A percentile compares a stretch with the other conserved stretches of the same genome.
phyloP scores from a whole-genome alignment of 2,888 invertebrate genomes.

The Torymus auratus region DNA sequence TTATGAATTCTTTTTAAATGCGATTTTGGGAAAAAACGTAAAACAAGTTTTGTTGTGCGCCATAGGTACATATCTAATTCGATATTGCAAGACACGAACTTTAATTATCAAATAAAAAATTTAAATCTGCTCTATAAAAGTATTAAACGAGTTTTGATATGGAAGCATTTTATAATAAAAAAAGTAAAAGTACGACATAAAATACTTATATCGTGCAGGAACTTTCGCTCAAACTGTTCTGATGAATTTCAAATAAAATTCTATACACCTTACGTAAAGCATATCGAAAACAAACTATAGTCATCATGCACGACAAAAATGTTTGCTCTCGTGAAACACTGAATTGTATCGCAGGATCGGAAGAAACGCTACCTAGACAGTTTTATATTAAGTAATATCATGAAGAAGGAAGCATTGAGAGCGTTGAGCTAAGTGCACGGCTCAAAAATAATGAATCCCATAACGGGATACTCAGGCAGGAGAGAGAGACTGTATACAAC shows the following conservation, averaged over 20 bases:
- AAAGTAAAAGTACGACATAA: too few relatives aligned
- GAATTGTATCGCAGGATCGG: constrained; percentile 31
- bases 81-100: too few relatives aligned
- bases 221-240: too few relatives aligned
- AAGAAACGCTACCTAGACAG: neutral
- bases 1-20: too few relatives aligned
- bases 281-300: neutral
- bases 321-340: neutral
- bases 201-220: too few relatives aligned
- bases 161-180: too few relatives aligned
- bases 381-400: constrained; percentile 38
- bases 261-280: neutral
- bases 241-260: neutral
- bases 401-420: constrained; percentile 31
- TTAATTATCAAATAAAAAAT: too few relatives aligned
- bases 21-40: too few relatives aligned
- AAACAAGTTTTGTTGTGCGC: too few relatives aligned
- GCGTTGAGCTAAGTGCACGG: neutral
- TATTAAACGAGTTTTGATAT: too few relatives aligned
- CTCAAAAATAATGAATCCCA: constrained; percentile 44
- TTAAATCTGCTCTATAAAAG: too few relatives aligned
- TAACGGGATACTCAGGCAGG: constrained; percentile 6
- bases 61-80: too few relatives aligned
- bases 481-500: neutral
- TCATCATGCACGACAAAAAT: neutral